Evolutionary conservation across 2,888 invertebrate genomes (phyloP).

Genomic region (Microctonus brassicae): DNA sequence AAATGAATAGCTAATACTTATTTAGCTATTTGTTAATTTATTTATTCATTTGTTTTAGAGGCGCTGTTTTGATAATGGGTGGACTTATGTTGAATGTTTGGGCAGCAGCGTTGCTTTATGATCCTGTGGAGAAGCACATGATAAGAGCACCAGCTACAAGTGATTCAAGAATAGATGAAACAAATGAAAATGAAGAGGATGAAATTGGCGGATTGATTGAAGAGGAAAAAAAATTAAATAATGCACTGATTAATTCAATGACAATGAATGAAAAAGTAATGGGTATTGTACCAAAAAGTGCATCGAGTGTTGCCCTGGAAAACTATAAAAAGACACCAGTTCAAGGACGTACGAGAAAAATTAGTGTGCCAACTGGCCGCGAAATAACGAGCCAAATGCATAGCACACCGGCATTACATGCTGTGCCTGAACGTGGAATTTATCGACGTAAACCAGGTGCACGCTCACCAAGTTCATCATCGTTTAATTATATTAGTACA

Average conservation of each 20-base stretch:
- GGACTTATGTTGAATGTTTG: constrained; percentile 86
- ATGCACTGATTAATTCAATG: constrained; percentile 42
- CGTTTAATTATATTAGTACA: constrained; percentile 87
- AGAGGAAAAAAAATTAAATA: constrained; percentile 56
- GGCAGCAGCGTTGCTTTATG: constrained; percentile 87
- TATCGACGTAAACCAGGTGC: constrained; percentile 48
- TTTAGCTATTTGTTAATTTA: no score
- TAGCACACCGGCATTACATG: constrained; percentile 77
- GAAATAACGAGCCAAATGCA: constrained; percentile 73
- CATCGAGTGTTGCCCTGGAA: constrained; percentile 80
- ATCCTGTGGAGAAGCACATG: constrained; percentile 87
- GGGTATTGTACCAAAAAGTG: constrained; percentile 71
- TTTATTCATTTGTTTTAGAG: constrained; percentile 72
- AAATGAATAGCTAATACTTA: no score
- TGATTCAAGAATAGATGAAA: constrained; percentile 63
- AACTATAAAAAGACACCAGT: constrained; percentile 69
- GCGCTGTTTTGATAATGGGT: constrained; percentile 85
- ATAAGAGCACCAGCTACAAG: constrained; percentile 74
- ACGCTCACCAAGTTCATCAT: constrained; percentile 81
- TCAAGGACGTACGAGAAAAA: constrained; percentile 73
- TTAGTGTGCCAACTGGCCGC: constrained; percentile 74
- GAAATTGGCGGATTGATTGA: constrained; percentile 50
- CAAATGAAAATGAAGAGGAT: constrained; percentile 59
- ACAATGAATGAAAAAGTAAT: constrained; percentile 43
- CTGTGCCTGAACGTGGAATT: constrained; percentile 77